Evolutionary conservation across 2,888 invertebrate species (phyloP), one percentile per base, ranked within the genome.

Genomic region (Orthosia incerta): DNA sequence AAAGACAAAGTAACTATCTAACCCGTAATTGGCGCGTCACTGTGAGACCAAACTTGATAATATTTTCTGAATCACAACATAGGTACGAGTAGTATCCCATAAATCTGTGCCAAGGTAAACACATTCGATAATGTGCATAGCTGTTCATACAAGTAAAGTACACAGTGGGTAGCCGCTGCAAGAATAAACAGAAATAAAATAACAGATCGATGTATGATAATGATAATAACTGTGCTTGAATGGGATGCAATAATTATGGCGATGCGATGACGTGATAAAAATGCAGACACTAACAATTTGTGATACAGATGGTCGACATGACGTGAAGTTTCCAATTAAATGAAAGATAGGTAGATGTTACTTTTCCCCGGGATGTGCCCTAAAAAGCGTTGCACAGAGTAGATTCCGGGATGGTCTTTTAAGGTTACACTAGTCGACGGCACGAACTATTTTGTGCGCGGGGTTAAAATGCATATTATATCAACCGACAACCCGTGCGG

Each of bases 131-230:
- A 56, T 71, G 26, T 65, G 18, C 50, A 39, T 68, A 39, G 51
- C 31, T 62, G 59, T 69, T 61, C 53, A 68, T 66, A 71, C 68
- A 53, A 13, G 46, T 55, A 61, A 46, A 39, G 70, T 67, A 68
- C 13, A 65, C 68, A 71, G 18, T 63, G 45, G 64, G 46, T 39
- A 31, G 66, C 55, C 46, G 59, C 59, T 74, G 70, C 53, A 50
- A 75, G 45, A 80, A 65, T 53, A 81, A 83, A 83, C 70, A 78
- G 31, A 80, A 66, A 74, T 75, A 61, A 80, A 77, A 74, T 68
- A 64, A 53, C n/a, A 45, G 13, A 76, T 60, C 20, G 39, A 77
- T 66, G 45, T 62, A 48, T 51, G 31, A 20, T 64, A 76, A 76
- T n/a, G n/a, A n/a, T n/a, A n/a, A n/a, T 66, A 48, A 62, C 39